These are phyloP conservation scores for Lampris megalopsis DNA, from an alignment of 2,113 vertebrate species.

Conservation along the genomic window DNA sequence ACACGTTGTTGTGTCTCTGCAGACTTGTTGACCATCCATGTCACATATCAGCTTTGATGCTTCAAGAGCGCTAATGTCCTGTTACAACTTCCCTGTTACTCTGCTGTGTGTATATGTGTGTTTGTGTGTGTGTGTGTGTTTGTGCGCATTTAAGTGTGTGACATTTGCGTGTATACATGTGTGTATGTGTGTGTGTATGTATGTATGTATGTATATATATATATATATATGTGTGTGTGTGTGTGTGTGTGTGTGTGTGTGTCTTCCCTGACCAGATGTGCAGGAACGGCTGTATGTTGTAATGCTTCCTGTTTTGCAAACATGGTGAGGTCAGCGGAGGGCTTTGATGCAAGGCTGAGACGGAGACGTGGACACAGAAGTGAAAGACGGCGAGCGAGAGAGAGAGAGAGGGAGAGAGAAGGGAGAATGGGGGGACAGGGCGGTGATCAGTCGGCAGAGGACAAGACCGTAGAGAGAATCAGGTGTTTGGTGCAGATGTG, in stretches of 20 bases:
- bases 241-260: conserved; percentile 50
- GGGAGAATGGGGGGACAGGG: not conserved
- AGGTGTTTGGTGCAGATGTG: too few relatives aligned
- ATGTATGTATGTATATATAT: not conserved
- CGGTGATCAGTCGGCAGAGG: not conserved
- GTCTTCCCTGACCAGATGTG: conserved; percentile 70
- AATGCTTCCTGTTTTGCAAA: conserved; percentile 78
- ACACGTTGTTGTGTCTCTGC: conserved; percentile 29
- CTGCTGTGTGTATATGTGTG: conserved; percentile 5
- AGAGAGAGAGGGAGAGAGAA: not conserved
- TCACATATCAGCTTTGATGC: conserved; percentile 41
- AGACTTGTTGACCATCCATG: conserved; percentile 43
- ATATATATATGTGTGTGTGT: not conserved
- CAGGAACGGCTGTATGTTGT: conserved; percentile 66
- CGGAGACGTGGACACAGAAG: not conserved
- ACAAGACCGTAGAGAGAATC: too few relatives aligned
- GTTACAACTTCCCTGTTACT: conserved; percentile 52
- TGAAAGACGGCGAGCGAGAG: not conserved
- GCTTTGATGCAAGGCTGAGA: conserved; percentile 20
- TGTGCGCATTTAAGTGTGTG: not conserved
- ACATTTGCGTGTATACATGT: not conserved
- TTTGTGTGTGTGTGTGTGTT: not conserved
- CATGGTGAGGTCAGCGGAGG: conserved; percentile 54
- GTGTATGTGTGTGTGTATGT: not conserved
- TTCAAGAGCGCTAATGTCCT: conserved; percentile 65